Evolutionary conservation across 1,140 invertebrate genomes (phyloP).

Genomic region (Dicyema japonicum): DNA sequence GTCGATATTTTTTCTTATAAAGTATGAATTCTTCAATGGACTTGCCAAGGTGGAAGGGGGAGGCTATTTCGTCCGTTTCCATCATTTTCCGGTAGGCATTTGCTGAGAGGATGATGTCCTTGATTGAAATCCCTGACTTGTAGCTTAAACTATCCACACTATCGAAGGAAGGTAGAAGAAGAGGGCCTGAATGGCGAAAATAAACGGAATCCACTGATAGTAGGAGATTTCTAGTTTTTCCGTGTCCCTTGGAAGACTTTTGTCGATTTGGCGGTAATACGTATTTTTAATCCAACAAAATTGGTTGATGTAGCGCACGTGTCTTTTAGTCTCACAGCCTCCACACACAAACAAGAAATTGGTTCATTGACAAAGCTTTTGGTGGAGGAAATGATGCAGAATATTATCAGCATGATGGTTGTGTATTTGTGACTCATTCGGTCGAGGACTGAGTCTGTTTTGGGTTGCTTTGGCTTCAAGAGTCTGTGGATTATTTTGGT

Average conservation of each 20-base stretch:
- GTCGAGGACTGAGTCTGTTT: too few relatives aligned
- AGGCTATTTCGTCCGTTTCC: too few relatives aligned
- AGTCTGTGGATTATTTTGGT: too few relatives aligned
- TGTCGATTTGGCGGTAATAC: conserved; percentile 16
- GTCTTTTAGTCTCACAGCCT: conserved; percentile 10
- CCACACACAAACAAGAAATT: conserved; percentile 15
- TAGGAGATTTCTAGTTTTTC: conserved; percentile 2
- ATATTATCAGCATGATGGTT: conserved; percentile 22
- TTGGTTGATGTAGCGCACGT: conserved; percentile 20
- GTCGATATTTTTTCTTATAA: too few relatives aligned
- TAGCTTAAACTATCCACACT: too few relatives aligned
- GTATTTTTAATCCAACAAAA: conserved; percentile 19
- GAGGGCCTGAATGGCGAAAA: conserved; percentile 4
- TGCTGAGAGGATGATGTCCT: too few relatives aligned
- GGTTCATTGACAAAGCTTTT: conserved; percentile 25
- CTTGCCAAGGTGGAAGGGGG: too few relatives aligned
- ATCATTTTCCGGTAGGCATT: too few relatives aligned
- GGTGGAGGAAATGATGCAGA: conserved; percentile 23
- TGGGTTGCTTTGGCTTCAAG: too few relatives aligned
- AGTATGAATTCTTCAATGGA: too few relatives aligned
- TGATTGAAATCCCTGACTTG: too few relatives aligned
- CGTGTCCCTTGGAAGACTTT: too few relatives aligned
- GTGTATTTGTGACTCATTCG: conserved; percentile 24
- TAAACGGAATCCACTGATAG: conserved; percentile 6
- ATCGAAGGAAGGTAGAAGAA: conserved; percentile 5